phyloP scores from a whole-genome alignment of 2,888 invertebrate genomes.

The Lamellibrachia satsuma region DNA sequence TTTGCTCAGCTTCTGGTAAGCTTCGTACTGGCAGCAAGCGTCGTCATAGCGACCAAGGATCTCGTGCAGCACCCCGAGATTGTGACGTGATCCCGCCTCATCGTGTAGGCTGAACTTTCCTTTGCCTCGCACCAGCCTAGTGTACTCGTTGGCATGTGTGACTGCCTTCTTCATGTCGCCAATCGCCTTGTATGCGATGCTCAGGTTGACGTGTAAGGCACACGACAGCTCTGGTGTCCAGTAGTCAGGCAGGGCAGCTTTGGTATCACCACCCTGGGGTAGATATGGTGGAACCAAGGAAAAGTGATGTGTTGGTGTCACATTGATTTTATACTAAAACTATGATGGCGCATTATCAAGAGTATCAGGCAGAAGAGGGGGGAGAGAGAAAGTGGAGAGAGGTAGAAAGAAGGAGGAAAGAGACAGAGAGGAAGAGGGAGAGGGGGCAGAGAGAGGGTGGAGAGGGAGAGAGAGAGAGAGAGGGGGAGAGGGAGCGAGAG shows the following conservation, averaged over 20 bases:
- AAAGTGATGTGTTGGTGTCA: background rate
- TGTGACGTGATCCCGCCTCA: conserved; percentile 55
- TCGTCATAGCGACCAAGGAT: conserved; percentile 54
- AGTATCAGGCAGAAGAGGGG: background rate
- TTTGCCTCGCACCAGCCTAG: conserved; percentile 14
- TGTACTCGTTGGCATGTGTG: conserved; percentile 48
- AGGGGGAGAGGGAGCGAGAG: background rate
- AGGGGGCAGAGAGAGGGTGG: background rate
- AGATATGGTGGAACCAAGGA: background rate
- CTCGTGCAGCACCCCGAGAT: conserved; percentile 59
- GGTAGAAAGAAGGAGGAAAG: background rate
- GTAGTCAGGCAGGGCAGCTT: conserved; percentile 50
- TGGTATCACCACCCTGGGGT: conserved; percentile 23
- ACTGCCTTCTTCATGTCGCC: conserved; percentile 45
- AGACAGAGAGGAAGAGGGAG: background rate
- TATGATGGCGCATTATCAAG: background rate
- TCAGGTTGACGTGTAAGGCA: conserved; percentile 60
- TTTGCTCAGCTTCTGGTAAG: conserved; percentile 52
- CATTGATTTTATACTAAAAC: background rate
- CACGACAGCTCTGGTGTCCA: conserved; percentile 60
- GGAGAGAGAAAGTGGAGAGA: too few relatives aligned
- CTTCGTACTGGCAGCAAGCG: conserved; percentile 55
- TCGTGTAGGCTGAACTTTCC: conserved; percentile 22
- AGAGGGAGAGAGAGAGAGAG: background rate
- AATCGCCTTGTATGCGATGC: conserved; percentile 61